Evolutionary conservation across 2,113 vertebrate species (phyloP), one percentile per base, ranked within the genome.

Genomic region (Paradisaea rubra): DNA sequence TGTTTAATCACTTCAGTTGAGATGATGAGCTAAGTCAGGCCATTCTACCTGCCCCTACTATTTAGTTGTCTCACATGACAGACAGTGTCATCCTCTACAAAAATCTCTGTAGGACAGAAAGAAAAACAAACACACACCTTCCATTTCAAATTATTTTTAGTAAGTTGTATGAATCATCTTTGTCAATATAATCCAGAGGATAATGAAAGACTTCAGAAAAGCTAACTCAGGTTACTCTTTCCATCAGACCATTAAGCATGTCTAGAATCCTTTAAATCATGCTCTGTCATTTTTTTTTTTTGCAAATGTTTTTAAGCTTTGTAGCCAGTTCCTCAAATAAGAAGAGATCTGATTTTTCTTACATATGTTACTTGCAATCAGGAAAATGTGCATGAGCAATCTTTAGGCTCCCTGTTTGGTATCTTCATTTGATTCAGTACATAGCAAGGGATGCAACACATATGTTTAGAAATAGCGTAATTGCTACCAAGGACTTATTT

Each of bases 101-200:
- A 52, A 91, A 59, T 81, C 69, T 84, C 35, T 49, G 47, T 52
- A 68, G 72, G 86, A 89, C 60, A 89, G 86, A 71, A 94, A 83
- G 76, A 64, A 83, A 94, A 81, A 20, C 76, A 92, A 90, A 68
- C 64, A 86, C 41, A 44, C 64, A 95, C 72, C 50, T 81, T 94
- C 72, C 54, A 66, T 91, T 92, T 73, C 8, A 84, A 88, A 82
- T 72, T 92, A 91, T 89, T 86, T 93, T 94, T 92, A 86, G 82
- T 54, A 37, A 25, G 33, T 25, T 71, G 61, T 27, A 45, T 93
- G 89, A 94, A 47, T 92, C 78, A 92, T 45, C 59, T 86, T 92
- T 95, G 89, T 77, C 87, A 92, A 87, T 54, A 87, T 63, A 88
- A 92, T 30, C 50, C n/a, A 82, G 47, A 86, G 68, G 59, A 93